Evolutionary conservation across 2,888 invertebrate species (phyloP).

Genomic region (Dione juno): DNA sequence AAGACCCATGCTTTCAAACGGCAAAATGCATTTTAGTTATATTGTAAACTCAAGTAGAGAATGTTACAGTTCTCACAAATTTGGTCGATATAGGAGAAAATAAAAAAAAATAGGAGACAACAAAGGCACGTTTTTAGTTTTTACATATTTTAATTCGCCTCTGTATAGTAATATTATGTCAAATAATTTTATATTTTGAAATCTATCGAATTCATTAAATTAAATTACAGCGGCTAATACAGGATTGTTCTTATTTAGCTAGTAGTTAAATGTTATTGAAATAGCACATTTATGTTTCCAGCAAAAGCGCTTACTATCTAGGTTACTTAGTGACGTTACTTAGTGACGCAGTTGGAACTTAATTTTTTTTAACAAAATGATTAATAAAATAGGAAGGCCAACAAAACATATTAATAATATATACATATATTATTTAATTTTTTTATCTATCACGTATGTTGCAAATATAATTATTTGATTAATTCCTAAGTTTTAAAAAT

Average conservation of each 20-base stretch:
- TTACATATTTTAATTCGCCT: conserved; percentile 41
- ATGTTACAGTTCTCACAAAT: conserved; percentile 45
- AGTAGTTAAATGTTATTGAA: conserved; percentile 4
- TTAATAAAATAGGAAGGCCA: no score
- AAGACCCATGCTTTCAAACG: conserved; percentile 57
- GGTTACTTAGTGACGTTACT: no score
- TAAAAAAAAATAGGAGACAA: conserved; percentile 50
- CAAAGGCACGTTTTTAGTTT: conserved; percentile 45
- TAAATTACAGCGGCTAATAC: no score
- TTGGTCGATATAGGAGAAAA: conserved; percentile 58
- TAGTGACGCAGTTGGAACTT: no score
- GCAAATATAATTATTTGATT: no score
- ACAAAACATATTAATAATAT: no score
- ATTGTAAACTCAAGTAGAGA: conserved; percentile 41
- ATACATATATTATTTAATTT: no score
- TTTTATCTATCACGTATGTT: no score
- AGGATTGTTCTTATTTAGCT: no score
- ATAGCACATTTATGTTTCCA: conserved; percentile 1
- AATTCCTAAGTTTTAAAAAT: no score
- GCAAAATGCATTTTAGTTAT: conserved; percentile 37
- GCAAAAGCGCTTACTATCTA: neutral
- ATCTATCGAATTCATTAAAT: no score
- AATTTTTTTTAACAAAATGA: no score
- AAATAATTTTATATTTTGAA: conserved; percentile 22
- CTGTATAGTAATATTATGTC: conserved; percentile 16